Evolutionary conservation across 2,888 invertebrate species (phyloP).

Genomic region (Caenorhabditis parvicauda): DNA sequence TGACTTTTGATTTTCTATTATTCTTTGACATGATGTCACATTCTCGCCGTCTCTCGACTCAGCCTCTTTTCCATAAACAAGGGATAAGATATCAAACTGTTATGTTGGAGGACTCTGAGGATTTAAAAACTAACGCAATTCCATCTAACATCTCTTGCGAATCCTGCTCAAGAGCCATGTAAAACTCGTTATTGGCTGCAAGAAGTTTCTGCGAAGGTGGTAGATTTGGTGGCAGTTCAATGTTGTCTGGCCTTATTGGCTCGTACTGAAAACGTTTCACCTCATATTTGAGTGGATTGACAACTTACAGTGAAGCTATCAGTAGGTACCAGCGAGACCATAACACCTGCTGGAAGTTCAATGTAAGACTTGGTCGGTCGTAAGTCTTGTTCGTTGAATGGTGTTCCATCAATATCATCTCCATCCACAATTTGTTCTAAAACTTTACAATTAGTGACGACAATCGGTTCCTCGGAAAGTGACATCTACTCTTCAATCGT

Average conservation of each 20-base stretch:
- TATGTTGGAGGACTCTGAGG: neutral
- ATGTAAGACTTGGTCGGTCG: conserved; percentile 27
- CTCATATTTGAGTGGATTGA: neutral
- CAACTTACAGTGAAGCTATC: conserved; percentile 73
- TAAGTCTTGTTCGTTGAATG: conserved; percentile 30
- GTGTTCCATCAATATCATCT: conserved; percentile 40
- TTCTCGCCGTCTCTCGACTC: neutral
- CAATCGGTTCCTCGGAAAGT: neutral
- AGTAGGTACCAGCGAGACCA: conserved; percentile 92
- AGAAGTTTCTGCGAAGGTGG: conserved; percentile 89
- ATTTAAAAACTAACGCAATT: neutral
- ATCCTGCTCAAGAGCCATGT: conserved; percentile 74
- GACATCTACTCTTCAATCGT: neutral
- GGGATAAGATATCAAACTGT: neutral
- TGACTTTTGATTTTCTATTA: too few relatives aligned
- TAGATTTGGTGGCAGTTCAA: conserved; percentile 88
- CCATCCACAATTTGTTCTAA: conserved; percentile 8
- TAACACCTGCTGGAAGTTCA: conserved; percentile 92
- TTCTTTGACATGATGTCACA: too few relatives aligned
- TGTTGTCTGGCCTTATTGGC: conserved; percentile 82
- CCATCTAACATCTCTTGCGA: conserved; percentile 6
- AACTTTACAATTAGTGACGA: too few relatives aligned
- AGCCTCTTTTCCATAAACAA: neutral
- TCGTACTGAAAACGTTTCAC: conserved; percentile 71
- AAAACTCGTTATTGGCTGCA: conserved; percentile 92